phyloP scores from a whole-genome alignment of 2,888 invertebrate species.

The Agonopterix subpropinquella region DNA sequence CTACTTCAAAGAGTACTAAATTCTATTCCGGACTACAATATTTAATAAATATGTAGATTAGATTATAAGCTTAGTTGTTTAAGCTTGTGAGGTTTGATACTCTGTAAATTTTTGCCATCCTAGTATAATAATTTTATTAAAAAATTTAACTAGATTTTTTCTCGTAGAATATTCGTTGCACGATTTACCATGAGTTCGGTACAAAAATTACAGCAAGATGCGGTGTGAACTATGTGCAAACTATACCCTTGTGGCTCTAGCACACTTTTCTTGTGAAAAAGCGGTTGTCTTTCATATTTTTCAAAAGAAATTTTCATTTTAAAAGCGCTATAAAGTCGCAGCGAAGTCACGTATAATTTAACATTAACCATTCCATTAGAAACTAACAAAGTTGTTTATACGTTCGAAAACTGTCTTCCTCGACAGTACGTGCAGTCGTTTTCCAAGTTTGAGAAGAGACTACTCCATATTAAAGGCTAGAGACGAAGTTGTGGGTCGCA shows the following conservation, averaged over 20 bases:
- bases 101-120: not conserved
- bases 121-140: conserved; percentile 8
- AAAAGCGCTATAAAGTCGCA: conserved; percentile 13
- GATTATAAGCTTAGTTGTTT: conserved; percentile 38
- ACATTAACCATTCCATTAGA: conserved; percentile 42
- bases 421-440: conserved; percentile 40
- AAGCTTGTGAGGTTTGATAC: not conserved
- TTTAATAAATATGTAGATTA: conserved; percentile 54
- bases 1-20: conserved; percentile 26
- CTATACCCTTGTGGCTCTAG: conserved; percentile 34
- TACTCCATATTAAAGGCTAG: conserved; percentile 50
- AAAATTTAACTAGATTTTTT: conserved; percentile 12
- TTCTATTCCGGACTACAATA: conserved; percentile 37
- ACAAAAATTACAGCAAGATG: conserved; percentile 28
- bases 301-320: conserved; percentile 13
- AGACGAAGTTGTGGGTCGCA: conserved; percentile 41
- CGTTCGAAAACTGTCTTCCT: conserved; percentile 39
- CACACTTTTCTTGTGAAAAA: conserved; percentile 21
- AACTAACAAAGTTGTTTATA: conserved; percentile 48
- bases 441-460: conserved; percentile 42
- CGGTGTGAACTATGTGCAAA: conserved; percentile 43
- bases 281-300: conserved; percentile 11
- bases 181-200: conserved; percentile 20
- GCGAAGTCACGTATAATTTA: conserved; percentile 30
- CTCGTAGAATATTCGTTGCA: conserved; percentile 18